Evolutionary conservation across 2,888 invertebrate species (phyloP), one percentile per base, ranked within the genome.

Genomic region (Chydorus sphaericus): DNA sequence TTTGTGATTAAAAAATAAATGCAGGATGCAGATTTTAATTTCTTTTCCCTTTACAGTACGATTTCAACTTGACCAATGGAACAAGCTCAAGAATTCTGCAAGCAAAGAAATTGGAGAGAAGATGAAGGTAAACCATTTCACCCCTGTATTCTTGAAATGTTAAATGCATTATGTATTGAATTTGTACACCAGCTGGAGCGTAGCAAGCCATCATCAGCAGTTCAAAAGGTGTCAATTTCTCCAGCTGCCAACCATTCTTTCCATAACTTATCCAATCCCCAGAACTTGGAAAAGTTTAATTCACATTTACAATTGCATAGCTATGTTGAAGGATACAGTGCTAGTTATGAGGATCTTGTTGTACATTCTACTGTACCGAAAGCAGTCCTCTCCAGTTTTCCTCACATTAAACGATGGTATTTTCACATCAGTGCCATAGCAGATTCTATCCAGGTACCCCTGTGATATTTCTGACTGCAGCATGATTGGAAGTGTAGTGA

Each of bases 51-150:
- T 44, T 70, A 72, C 65, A 75, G 75, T 86, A 63, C 79, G 96
- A 61, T 92, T 90, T 71, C 81, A 83, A 64, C 90, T 90, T 28
- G 98, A 98, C 70, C 84, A 89, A 68, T 82, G 87, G 66, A 98
- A 99, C 71, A 93, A 93, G 70, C 72, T 92, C 60, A 97, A 94
- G 71, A 98, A 98, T 76, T 75, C 89, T 1, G 92, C 93, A 70
- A 96, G 94, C 72, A 97, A 96, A 73, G 87, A 83, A 62, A 90
- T 98, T 63, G 97, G 97, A 8, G 88, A 91, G 62, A 93, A 92
- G 72, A 97, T 97, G 89, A 98, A 98, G 75, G 75, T 75, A 64
- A 61, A 56, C 26, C 20, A 8, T 28, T 30, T 3, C 33, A 14
- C 1, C n/a, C 23, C 6, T 20, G 8, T 5, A 16, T 28, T 28